Conservation (phyloP, 2,113 vertebrate genomes). For the Candoia aspera region DNA sequence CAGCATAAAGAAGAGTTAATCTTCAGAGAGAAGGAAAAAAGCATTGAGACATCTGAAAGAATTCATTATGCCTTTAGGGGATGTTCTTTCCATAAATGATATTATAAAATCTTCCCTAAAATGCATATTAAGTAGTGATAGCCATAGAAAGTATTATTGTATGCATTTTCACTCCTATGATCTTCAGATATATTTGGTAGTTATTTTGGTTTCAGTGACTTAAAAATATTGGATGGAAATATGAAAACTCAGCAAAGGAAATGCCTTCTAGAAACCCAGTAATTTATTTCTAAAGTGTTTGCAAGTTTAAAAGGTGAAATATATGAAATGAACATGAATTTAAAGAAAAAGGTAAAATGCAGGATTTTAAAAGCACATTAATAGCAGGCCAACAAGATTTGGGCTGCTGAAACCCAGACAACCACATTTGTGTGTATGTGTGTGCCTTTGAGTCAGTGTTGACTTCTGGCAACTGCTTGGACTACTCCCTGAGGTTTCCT, state of each 20-base stretch:
- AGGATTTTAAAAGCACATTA: background rate
- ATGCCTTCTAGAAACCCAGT: fast-evolving
- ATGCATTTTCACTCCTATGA: background rate
- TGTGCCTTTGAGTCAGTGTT: background rate
- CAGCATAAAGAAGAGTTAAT: background rate
- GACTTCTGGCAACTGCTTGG: background rate
- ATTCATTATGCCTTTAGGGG: background rate
- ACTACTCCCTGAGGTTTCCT: background rate
- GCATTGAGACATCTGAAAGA: conserved; percentile 7
- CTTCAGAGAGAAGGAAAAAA: conserved; percentile 19
- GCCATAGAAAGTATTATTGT: conserved; percentile 11
- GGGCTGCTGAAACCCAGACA: background rate
- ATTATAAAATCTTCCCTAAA: conserved; percentile 12
- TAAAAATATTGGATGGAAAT: conserved; percentile 16
- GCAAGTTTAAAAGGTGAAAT: background rate
- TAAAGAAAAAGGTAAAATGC: background rate
- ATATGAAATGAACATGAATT: background rate
- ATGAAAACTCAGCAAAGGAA: background rate
- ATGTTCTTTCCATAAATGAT: background rate
- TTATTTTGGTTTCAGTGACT: conserved; percentile 6
- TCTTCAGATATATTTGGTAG: background rate
- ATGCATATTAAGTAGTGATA: fast-evolving
- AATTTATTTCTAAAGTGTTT: background rate
- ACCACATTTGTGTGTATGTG: background rate
- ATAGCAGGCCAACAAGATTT: background rate